Conservation (phyloP, 2,888 invertebrate genomes). For the Steinernema hermaphroditum region DNA sequence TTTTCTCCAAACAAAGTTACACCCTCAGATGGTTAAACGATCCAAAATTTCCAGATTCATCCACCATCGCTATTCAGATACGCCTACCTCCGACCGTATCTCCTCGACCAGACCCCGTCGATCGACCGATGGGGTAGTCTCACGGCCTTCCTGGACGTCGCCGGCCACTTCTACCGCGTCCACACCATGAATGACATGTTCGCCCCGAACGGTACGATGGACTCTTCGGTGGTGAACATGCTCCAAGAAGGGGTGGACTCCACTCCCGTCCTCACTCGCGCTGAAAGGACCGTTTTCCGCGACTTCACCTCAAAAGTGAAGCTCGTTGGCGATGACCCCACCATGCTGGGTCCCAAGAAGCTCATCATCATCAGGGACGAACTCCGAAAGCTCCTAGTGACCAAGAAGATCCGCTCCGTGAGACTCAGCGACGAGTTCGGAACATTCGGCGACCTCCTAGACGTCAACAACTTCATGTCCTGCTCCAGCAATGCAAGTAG, state of each 20-base stretch:
- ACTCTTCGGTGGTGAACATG: not conserved
- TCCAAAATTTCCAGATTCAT: too few relatives aligned
- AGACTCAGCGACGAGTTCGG: conserved; percentile 24
- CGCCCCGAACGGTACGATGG: conserved; percentile 17
- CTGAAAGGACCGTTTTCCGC: conserved; percentile 11
- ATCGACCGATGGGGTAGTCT: conserved; percentile 23
- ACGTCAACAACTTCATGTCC: conserved; percentile 26
- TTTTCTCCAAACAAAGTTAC: too few relatives aligned
- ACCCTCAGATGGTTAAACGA: too few relatives aligned
- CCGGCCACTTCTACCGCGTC: conserved; percentile 17
- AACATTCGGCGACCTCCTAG: conserved; percentile 10
- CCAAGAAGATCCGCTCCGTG: conserved; percentile 8
- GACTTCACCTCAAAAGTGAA: not conserved
- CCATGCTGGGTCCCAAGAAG: not conserved
- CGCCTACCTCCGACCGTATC: not conserved
- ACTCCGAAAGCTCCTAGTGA: not conserved
- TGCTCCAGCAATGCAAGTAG: not conserved
- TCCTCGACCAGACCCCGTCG: not conserved
- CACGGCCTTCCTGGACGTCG: conserved; percentile 11
- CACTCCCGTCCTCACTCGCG: not conserved
- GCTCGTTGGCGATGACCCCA: conserved; percentile 7
- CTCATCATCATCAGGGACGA: not conserved
- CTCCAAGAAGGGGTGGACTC: not conserved
- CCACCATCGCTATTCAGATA: not conserved
- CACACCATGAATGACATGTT: conserved; percentile 27